Conservation (phyloP, 1,140 invertebrate genomes). For the Hylaeus volcanicus region DNA sequence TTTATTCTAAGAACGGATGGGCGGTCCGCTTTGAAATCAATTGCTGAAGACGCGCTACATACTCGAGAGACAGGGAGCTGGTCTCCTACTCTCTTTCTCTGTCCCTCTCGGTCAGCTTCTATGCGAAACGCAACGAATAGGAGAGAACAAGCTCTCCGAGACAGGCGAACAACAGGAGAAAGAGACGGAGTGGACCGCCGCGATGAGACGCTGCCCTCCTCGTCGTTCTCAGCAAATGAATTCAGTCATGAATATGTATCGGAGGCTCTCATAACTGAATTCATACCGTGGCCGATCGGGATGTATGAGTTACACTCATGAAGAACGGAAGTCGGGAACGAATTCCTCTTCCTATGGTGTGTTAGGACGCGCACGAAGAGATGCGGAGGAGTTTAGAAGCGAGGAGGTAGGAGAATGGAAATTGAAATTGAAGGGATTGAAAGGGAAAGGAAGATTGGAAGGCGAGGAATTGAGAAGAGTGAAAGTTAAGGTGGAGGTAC, state of each 20-base stretch:
- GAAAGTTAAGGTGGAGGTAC: too few species aligned
- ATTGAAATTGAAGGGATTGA: background rate
- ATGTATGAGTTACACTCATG: slow-evolving; percentile 40
- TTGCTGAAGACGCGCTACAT: slow-evolving; percentile 50
- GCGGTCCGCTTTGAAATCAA: slow-evolving; percentile 57
- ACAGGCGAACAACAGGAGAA: slow-evolving; percentile 38
- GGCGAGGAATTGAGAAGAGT: too few species aligned
- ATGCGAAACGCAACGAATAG: slow-evolving; percentile 50
- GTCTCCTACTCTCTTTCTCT: background rate
- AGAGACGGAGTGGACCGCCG: slow-evolving; percentile 43
- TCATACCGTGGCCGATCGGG: slow-evolving; percentile 63
- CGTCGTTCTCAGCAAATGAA: slow-evolving; percentile 72
- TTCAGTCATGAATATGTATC: slow-evolving; percentile 76
- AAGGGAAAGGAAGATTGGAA: too few species aligned
- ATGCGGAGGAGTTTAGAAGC: too few species aligned
- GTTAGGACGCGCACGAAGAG: background rate
- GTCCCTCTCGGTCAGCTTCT: slow-evolving; percentile 1
- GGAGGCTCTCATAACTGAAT: slow-evolving; percentile 71
- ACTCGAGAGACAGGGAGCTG: background rate
- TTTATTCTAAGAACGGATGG: slow-evolving; percentile 58
- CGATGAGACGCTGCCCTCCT: slow-evolving; percentile 71
- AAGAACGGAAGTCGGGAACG: slow-evolving; percentile 54
- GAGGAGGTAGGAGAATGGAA: background rate
- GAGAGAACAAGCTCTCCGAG: background rate
- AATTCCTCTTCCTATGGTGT: slow-evolving; percentile 12